Conservation (phyloP, 35 echinoderm and acorn worm species). For the Apostichopus californicus region DNA sequence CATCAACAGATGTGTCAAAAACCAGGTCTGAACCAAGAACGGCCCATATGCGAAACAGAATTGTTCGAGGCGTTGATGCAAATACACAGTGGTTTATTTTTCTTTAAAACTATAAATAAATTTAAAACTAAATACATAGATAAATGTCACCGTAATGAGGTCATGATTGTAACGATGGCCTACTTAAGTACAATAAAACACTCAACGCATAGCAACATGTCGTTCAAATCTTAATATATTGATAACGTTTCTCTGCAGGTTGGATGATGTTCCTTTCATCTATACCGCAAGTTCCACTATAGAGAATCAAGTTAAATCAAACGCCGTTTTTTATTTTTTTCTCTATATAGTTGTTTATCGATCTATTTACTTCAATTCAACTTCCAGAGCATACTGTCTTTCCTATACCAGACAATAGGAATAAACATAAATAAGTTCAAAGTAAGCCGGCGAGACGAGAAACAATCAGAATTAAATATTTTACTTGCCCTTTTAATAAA, state of each 20-base stretch:
- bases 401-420: too few relatives aligned
- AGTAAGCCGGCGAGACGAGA: too few relatives aligned
- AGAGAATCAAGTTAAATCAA: neutral
- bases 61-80: constrained; percentile 10
- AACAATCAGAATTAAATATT: too few relatives aligned
- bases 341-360: too few relatives aligned
- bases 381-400: too few relatives aligned
- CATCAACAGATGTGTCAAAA: neutral
- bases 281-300: neutral
- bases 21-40: neutral
- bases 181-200: constrained; percentile 17
- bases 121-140: neutral
- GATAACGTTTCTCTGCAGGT: neutral
- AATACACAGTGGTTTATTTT: constrained; percentile 7
- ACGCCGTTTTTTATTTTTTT: too few relatives aligned
- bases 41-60: neutral
- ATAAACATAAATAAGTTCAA: too few relatives aligned
- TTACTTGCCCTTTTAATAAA: too few relatives aligned
- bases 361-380: too few relatives aligned
- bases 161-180: constrained; percentile 17
- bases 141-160: neutral
- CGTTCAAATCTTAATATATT: constrained; percentile 6
- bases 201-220: constrained; percentile 7
- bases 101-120: neutral
- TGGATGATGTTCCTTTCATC: neutral